Evolutionary conservation across 2,797 vertebrate species (phyloP).

Genomic region (Poecilia velifera): DNA sequence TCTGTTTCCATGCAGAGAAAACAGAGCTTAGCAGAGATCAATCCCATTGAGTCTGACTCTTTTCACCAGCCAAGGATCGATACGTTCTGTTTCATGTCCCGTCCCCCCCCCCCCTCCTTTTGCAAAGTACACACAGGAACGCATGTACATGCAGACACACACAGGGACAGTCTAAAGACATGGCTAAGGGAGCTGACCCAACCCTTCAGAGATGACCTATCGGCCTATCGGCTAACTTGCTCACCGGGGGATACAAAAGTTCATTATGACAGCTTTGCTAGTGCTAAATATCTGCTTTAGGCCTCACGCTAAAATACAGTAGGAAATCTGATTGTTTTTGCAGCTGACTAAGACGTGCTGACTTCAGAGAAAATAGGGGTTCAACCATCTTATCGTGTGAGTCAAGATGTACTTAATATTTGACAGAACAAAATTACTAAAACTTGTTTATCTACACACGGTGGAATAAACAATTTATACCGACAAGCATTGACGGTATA

Average conservation of each 20-base stretch:
- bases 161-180: conserved; percentile 60
- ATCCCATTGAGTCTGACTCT: conserved; percentile 80
- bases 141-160: conserved; percentile 21
- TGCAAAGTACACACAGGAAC: conserved; percentile 47
- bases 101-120: conserved; percentile 42
- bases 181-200: conserved; percentile 61
- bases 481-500: conserved; percentile 16
- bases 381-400: conserved; percentile 34
- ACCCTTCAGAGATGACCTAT: conserved; percentile 78
- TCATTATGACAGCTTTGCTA: conserved; percentile 72
- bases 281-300: conserved; percentile 70
- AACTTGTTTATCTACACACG: conserved; percentile 27
- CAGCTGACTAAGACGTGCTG: conserved; percentile 9
- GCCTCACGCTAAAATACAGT: conserved; percentile 47
- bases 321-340: conserved; percentile 53
- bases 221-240: conserved; percentile 71
- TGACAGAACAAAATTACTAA: conserved; percentile 7
- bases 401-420: conserved; percentile 20
- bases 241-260: conserved; percentile 68
- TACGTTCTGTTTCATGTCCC: conserved; percentile 75
- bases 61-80: conserved; percentile 79
- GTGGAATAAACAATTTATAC: conserved; percentile 34
- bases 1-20: conserved; percentile 76
- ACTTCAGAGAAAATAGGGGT: conserved; percentile 20
- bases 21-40: conserved; percentile 79